Evolutionary conservation across 1,140 invertebrate species (phyloP).

Genomic region (Metopolophium dirhodum): DNA sequence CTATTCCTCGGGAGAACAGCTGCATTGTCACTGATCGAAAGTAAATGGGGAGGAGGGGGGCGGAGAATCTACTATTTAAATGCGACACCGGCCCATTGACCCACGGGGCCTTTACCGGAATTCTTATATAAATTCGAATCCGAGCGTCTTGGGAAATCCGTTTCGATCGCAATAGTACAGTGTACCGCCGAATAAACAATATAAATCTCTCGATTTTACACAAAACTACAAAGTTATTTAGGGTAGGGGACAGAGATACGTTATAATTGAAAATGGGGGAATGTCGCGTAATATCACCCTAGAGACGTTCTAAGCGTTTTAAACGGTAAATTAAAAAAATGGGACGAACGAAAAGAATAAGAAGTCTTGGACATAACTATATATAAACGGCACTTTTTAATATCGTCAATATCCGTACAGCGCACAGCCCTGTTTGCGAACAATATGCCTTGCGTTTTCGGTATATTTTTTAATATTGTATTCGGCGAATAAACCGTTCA

Average conservation of each 20-base stretch:
- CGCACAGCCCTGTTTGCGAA: conserved; percentile 39
- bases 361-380: conserved; percentile 46
- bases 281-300: conserved; percentile 48
- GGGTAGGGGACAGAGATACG: conserved; percentile 17
- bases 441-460: conserved; percentile 47
- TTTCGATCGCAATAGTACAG: conserved; percentile 18
- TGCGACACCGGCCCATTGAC: conserved; percentile 53
- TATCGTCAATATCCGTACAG: conserved; percentile 45
- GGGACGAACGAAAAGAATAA: conserved; percentile 37
- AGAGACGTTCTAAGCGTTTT: conserved; percentile 50
- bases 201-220: conserved; percentile 53
- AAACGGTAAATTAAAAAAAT: conserved; percentile 51
- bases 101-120: conserved; percentile 41
- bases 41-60: not conserved
- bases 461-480: conserved; percentile 54
- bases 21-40: conserved; percentile 47
- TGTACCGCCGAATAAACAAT: conserved; percentile 26
- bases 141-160: conserved; percentile 50
- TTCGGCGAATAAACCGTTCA: conserved; percentile 56
- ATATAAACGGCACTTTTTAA: conserved; percentile 46
- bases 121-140: conserved; percentile 28
- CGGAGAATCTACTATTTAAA: conserved; percentile 48
- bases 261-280: conserved; percentile 48
- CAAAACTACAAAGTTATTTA: conserved; percentile 47
- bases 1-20: not conserved